Evolutionary conservation across 2,113 vertebrate genomes (phyloP).

Genomic region (Bubalus kerabau): DNA sequence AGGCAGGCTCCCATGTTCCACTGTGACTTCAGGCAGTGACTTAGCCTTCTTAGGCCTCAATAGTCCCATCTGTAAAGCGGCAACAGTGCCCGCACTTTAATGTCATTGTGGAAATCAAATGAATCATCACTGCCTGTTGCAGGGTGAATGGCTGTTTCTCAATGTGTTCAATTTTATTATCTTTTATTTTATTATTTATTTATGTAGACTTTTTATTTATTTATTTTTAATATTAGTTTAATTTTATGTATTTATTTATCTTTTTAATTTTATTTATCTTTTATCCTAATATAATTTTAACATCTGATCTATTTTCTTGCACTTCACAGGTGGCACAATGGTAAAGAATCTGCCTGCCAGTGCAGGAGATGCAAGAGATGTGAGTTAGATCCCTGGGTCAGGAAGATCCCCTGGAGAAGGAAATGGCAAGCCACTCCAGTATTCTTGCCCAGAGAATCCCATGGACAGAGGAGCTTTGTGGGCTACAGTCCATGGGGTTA

Average conservation of each 20-base stretch:
- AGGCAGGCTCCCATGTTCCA: rapidly evolving
- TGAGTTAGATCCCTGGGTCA: background rate
- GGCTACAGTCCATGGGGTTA: background rate
- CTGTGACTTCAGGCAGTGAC: background rate
- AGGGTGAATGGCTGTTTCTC: rapidly evolving
- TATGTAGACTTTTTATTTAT: background rate
- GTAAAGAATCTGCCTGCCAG: background rate
- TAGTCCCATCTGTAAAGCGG: background rate
- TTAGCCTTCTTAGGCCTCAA: too few relatives aligned
- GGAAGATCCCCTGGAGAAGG: background rate
- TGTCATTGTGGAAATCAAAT: background rate
- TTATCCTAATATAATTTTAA: background rate
- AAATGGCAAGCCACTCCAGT: background rate
- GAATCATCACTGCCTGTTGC: background rate
- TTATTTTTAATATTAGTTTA: background rate
- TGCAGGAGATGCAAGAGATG: background rate
- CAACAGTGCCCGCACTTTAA: background rate
- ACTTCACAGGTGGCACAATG: background rate
- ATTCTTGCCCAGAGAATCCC: background rate
- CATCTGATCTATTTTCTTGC: background rate
- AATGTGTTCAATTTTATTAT: background rate
- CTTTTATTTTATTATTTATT: background rate
- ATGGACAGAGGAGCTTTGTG: background rate
- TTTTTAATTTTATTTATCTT: background rate
- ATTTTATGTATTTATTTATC: background rate